A percentile compares a stretch with the other conserved stretches of the same genome.
Conservation (phyloP, 2,113 vertebrate genomes). For the Sceloporus tristichus region DNA sequence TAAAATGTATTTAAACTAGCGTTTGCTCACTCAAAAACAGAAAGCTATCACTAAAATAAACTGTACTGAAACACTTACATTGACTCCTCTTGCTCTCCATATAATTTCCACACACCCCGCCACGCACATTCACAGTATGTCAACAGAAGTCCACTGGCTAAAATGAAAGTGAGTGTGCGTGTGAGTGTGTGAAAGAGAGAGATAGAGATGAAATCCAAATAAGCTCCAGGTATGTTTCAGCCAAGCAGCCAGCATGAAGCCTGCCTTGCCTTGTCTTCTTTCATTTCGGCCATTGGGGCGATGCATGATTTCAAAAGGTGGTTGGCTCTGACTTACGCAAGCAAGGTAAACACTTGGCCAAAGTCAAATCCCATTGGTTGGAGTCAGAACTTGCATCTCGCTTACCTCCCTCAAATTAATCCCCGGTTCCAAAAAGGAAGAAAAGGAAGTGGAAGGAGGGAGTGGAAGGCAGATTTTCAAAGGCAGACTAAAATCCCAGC, state of each 20-base stretch:
- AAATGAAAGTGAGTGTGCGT: background rate
- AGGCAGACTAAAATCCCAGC: slow-evolving; percentile 45
- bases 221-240: slow-evolving; percentile 49
- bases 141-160: background rate
- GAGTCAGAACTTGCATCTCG: slow-evolving; percentile 61
- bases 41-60: no score
- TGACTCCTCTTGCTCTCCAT: background rate
- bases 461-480: slow-evolving; percentile 57
- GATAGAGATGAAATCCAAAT: slow-evolving; percentile 56
- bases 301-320: slow-evolving; percentile 60
- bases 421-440: slow-evolving; percentile 73
- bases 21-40: background rate
- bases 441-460: slow-evolving; percentile 74
- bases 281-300: slow-evolving; percentile 68
- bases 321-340: slow-evolving; percentile 70
- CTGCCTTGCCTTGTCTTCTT: slow-evolving; percentile 61
- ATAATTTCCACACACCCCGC: background rate
- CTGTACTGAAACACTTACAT: background rate
- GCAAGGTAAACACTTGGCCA: slow-evolving; percentile 72
- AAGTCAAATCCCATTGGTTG: slow-evolving; percentile 60
- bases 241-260: slow-evolving; percentile 53
- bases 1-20: background rate
- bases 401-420: slow-evolving; percentile 58
- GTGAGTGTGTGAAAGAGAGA: no score
- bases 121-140: background rate